Percentiles rank a stretch among this genome's conserved stretches.
Evolutionary conservation across 2,888 invertebrate genomes (phyloP).

Genomic region (Liposcelis brunnea): DNA sequence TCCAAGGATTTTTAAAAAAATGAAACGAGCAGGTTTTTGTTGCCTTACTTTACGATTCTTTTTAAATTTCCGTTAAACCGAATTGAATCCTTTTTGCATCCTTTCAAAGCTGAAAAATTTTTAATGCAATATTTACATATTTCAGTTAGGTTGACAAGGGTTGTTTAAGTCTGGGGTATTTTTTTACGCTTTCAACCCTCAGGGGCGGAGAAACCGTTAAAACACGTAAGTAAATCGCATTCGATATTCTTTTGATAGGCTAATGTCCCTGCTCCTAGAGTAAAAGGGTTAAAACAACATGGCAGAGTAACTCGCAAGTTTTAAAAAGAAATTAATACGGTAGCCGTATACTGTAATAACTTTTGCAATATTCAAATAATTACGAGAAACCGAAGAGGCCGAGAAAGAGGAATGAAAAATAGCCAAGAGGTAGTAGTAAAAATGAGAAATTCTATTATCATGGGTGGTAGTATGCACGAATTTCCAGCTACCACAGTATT

Average conservation of each 20-base stretch:
- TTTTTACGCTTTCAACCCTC: not conserved
- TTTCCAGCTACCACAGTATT: too few species aligned
- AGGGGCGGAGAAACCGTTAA: constrained; percentile 5
- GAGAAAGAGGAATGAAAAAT: too few species aligned
- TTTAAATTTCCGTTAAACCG: not conserved
- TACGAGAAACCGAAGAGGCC: too few species aligned
- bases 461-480: too few species aligned
- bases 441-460: too few species aligned
- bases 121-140: constrained; percentile 2
- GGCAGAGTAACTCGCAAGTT: too few species aligned
- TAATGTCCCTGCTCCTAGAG: not conserved
- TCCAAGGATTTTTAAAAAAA: too few species aligned
- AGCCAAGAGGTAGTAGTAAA: too few species aligned
- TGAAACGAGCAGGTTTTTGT: too few species aligned
- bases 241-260: constrained; percentile 3
- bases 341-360: too few species aligned
- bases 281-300: not conserved
- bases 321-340: too few species aligned
- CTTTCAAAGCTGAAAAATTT: not conserved
- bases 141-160: not conserved
- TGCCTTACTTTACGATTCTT: not conserved
- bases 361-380: too few species aligned
- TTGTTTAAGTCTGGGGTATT: not conserved
- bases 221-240: not conserved
- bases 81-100: constrained; percentile 4